phyloP scores from a whole-genome alignment of 1,140 invertebrate genomes.

The Calliphora vicina region DNA sequence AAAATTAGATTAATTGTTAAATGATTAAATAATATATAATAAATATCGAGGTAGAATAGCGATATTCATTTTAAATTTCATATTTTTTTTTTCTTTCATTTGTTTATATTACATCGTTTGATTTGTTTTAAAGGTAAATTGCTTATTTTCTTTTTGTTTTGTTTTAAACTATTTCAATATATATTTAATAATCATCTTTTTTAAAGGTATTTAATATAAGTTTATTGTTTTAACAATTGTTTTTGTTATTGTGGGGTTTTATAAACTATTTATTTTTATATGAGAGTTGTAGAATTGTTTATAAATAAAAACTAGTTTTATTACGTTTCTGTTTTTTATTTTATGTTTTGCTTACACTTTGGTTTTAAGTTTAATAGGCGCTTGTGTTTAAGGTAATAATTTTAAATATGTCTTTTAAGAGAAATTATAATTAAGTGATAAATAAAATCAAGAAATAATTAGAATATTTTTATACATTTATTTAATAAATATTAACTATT shows the following conservation, averaged over 20 bases:
- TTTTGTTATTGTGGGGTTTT: too few relatives aligned
- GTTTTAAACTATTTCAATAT: slow-evolving; percentile 18
- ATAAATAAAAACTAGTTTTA: neutral
- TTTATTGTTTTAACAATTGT: neutral
- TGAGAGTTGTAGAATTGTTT: neutral
- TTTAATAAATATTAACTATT: neutral
- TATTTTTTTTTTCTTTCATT: too few relatives aligned
- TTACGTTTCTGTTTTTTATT: neutral
- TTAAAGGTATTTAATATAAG: neutral
- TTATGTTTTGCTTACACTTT: neutral
- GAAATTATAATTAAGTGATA: too few relatives aligned
- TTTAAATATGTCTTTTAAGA: too few relatives aligned
- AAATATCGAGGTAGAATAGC: slow-evolving; percentile 32
- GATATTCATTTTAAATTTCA: neutral
- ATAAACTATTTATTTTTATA: neutral
- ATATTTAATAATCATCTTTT: too few relatives aligned
- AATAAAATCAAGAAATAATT: too few relatives aligned
- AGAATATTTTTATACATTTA: neutral
- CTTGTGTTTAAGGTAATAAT: too few relatives aligned
- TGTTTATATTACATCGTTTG: neutral
- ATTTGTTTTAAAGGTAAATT: slow-evolving; percentile 3
- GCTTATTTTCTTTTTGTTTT: too few relatives aligned
- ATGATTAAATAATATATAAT: neutral
- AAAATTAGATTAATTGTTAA: neutral
- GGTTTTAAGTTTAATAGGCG: neutral